Conservation (phyloP, 2,113 vertebrate genomes). For the Cottus gobio region DNA sequence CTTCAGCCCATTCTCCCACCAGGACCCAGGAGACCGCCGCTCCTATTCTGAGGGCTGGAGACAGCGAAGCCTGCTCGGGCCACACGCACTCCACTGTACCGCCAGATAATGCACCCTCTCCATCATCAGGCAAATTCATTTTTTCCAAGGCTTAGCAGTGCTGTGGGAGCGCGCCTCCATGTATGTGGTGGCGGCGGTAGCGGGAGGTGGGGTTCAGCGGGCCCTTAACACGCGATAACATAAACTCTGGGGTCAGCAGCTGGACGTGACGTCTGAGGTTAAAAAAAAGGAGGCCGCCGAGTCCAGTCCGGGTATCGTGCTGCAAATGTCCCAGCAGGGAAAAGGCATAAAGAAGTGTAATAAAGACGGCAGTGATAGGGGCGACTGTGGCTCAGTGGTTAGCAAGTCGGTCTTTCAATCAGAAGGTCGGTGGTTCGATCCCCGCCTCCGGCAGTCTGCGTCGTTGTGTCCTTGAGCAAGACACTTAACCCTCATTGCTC, state of each 20-base stretch:
- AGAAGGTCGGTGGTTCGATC: too few relatives aligned
- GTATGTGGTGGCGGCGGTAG: constrained; percentile 29
- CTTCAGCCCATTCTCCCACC: constrained; percentile 76
- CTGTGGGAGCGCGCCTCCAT: constrained; percentile 25
- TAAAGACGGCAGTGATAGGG: too few relatives aligned
- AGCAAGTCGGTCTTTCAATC: too few relatives aligned
- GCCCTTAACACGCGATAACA: constrained; percentile 47
- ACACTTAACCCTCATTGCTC: too few relatives aligned
- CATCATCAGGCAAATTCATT: constrained; percentile 83
- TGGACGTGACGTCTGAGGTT: constrained; percentile 34
- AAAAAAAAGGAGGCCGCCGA: background rate
- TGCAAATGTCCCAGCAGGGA: constrained; percentile 20
- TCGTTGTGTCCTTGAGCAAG: too few relatives aligned
- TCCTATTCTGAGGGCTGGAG: constrained; percentile 72
- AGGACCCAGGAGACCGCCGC: constrained; percentile 76
- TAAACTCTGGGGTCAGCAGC: constrained; percentile 58
- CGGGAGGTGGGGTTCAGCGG: constrained; percentile 29
- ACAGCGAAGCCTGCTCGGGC: constrained; percentile 76
- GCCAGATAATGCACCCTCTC: constrained; percentile 80
- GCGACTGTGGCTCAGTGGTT: too few relatives aligned
- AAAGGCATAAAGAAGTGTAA: constrained; percentile 9
- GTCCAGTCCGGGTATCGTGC: constrained; percentile 32
- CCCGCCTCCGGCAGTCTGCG: too few relatives aligned
- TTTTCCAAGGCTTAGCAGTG: constrained; percentile 67
- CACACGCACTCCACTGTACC: constrained; percentile 78